A percentile compares a stretch with the other conserved stretches of the same genome.
These are phyloP conservation scores for Platycercus adscitus DNA, from an alignment of 2,113 vertebrate genomes.

Conservation along the genomic window DNA sequence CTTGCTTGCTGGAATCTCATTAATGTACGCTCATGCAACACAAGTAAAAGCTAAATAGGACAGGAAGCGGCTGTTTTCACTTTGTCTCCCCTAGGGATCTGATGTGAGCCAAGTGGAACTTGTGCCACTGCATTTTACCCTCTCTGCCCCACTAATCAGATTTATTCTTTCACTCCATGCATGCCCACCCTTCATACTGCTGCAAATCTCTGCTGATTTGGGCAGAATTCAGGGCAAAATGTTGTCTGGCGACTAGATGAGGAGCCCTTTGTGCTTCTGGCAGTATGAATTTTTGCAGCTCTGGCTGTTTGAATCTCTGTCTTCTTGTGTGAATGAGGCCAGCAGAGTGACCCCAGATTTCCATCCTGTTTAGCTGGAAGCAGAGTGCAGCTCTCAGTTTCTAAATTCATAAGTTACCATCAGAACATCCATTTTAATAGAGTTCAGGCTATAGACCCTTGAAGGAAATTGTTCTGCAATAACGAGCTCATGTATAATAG, in stretches of 20 bases:
- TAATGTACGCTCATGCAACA: fast-evolving
- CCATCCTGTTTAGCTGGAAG: not conserved
- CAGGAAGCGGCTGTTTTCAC: not conserved
- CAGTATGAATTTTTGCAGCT: not conserved
- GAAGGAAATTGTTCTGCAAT: slow-evolving; percentile 26
- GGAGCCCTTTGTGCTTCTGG: not conserved
- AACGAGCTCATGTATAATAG: slow-evolving; percentile 3
- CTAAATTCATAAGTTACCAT: not conserved
- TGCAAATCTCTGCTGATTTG: not conserved
- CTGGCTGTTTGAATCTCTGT: not conserved
- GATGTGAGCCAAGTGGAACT: not conserved
- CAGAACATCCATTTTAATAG: slow-evolving; percentile 44
- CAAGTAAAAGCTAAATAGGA: not conserved
- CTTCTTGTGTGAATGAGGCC: not conserved
- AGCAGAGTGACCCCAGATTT: not conserved
- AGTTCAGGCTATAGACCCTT: not conserved
- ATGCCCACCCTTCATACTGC: not conserved
- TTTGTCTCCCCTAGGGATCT: not conserved
- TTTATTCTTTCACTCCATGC: not conserved
- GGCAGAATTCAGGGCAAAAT: not conserved
- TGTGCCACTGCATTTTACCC: not conserved
- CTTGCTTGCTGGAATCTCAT: not conserved
- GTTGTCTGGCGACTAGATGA: not conserved
- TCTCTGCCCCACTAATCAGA: not conserved
- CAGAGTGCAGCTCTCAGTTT: not conserved